Evolutionary conservation across 2,888 invertebrate species (phyloP).

Genomic region (Acanthosoma haemorrhoidale): DNA sequence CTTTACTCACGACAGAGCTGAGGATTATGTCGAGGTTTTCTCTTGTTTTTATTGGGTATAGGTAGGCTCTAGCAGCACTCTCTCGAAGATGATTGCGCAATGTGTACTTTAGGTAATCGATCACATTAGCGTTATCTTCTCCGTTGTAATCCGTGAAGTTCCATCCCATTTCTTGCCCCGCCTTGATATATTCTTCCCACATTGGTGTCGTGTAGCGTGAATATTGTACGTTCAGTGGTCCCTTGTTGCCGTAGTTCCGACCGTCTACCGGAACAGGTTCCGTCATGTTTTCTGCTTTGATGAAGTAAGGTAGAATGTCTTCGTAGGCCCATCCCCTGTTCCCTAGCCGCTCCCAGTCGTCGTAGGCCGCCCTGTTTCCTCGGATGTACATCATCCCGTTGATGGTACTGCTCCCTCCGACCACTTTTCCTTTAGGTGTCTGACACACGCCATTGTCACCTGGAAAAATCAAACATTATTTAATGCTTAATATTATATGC

Average conservation of each 20-base stretch:
- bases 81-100: slow-evolving; percentile 60
- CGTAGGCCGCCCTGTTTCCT: slow-evolving; percentile 60
- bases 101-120: slow-evolving; percentile 54
- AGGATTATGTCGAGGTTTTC: slow-evolving; percentile 43
- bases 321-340: slow-evolving; percentile 58
- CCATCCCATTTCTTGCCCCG: slow-evolving; percentile 72
- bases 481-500: too few species aligned
- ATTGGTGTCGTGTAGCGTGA: slow-evolving; percentile 61
- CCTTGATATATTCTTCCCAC: slow-evolving; percentile 70
- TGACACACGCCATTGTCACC: slow-evolving; percentile 46
- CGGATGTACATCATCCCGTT: slow-evolving; percentile 62
- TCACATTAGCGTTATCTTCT: slow-evolving; percentile 54
- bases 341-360: slow-evolving; percentile 58
- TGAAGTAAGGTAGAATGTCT: slow-evolving; percentile 49
- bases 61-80: slow-evolving; percentile 43
- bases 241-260: slow-evolving; percentile 66
- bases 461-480: slow-evolving; percentile 6
- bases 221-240: slow-evolving; percentile 75
- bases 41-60: slow-evolving; percentile 41
- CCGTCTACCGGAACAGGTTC: slow-evolving; percentile 49
- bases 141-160: slow-evolving; percentile 55
- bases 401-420: slow-evolving; percentile 60
- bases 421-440: slow-evolving; percentile 58
- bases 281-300: slow-evolving; percentile 44
- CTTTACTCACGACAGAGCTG: slow-evolving; percentile 41